Evolutionary conservation across 2,113 vertebrate species (phyloP).

Genomic region (Nymphicus hollandicus): DNA sequence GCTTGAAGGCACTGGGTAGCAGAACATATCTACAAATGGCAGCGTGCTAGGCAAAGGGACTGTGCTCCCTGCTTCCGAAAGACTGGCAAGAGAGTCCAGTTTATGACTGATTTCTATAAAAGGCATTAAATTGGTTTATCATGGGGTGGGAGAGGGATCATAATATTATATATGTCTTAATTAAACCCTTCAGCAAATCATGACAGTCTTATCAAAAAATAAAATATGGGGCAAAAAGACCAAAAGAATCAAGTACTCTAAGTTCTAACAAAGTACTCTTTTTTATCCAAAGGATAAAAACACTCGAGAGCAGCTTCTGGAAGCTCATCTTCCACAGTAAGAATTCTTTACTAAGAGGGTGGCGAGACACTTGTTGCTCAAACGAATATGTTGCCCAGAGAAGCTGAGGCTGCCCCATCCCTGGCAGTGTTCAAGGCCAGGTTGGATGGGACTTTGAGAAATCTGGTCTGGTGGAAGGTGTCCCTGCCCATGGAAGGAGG

Average conservation of each 20-base stretch:
- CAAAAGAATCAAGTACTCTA: neutral
- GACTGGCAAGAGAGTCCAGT: neutral
- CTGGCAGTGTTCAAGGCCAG: neutral
- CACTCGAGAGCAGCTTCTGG: neutral
- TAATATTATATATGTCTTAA: neutral
- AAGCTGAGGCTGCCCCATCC: neutral
- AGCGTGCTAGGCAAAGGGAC: neutral
- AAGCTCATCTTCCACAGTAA: neutral
- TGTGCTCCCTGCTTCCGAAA: fast-evolving
- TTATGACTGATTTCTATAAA: neutral
- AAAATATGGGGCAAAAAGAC: neutral
- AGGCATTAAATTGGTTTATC: neutral
- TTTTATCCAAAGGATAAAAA: neutral
- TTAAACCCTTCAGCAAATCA: neutral
- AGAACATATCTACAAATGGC: neutral
- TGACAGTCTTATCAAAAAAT: neutral
- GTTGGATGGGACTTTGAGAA: neutral
- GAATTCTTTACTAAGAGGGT: neutral
- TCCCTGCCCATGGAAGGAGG: neutral
- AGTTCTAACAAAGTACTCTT: neutral
- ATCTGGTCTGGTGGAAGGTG: neutral
- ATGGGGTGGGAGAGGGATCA: neutral
- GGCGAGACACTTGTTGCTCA: neutral
- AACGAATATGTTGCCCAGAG: neutral
- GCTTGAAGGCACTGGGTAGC: neutral